A percentile compares a stretch with the other conserved stretches of the same genome.
Evolutionary conservation across 1,140 invertebrate genomes (phyloP).

Genomic region (Paralvinella palmiformis): DNA sequence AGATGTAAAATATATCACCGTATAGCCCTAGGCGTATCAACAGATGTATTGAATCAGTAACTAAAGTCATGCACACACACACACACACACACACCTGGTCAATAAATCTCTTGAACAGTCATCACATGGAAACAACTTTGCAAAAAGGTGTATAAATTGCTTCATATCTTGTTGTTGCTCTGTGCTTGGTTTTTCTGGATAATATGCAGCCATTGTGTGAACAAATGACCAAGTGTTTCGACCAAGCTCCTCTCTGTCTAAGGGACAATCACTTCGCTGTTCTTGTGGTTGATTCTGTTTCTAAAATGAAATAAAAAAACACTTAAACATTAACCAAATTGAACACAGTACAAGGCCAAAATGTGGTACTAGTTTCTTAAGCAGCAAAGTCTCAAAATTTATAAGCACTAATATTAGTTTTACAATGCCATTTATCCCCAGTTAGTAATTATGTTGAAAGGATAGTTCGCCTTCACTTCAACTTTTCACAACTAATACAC

Average conservation of each 20-base stretch:
- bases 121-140: slow-evolving; percentile 91
- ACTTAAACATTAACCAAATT: too few relatives aligned
- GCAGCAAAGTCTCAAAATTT: too few relatives aligned
- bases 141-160: slow-evolving; percentile 77
- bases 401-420: too few relatives aligned
- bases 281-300: too few relatives aligned
- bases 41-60: not conserved
- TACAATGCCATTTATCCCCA: too few relatives aligned
- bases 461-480: too few relatives aligned
- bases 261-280: slow-evolving; percentile 44
- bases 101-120: slow-evolving; percentile 79
- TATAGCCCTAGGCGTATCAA: not conserved
- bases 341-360: too few relatives aligned
- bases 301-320: too few relatives aligned
- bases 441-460: too few relatives aligned
- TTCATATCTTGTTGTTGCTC: slow-evolving; percentile 69
- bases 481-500: too few relatives aligned
- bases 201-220: slow-evolving; percentile 95
- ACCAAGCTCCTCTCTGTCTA: slow-evolving; percentile 41
- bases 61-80: not conserved
- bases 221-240: slow-evolving; percentile 80
- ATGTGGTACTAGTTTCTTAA: too few relatives aligned
- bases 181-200: slow-evolving; percentile 76
- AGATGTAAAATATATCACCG: not conserved
- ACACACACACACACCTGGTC: slow-evolving; percentile 27